These are phyloP conservation scores for Limanda limanda DNA, from an alignment of 2,113 vertebrate species.

Conservation along the genomic window DNA sequence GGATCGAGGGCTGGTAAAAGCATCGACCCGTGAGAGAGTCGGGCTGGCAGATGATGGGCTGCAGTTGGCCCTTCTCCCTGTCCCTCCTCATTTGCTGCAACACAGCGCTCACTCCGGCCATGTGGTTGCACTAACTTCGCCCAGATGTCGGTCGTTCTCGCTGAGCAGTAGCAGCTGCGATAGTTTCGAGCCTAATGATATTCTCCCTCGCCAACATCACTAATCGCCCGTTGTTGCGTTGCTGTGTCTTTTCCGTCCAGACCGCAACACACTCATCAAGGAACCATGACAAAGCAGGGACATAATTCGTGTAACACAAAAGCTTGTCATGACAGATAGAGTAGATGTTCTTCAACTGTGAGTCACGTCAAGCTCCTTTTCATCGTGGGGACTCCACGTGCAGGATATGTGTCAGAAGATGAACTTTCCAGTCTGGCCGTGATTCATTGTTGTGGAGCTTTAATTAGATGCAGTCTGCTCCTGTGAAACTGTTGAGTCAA, in stretches of 20 bases:
- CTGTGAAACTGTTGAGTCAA: conserved; percentile 48
- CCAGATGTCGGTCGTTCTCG: conserved; percentile 57
- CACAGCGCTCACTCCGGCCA: conserved; percentile 64
- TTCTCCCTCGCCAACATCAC: conserved; percentile 60
- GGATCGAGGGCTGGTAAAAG: conserved; percentile 38
- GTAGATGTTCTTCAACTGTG: conserved; percentile 40
- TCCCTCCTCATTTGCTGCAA: conserved; percentile 45
- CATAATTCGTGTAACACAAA: conserved; percentile 27
- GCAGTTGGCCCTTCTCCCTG: conserved; percentile 54
- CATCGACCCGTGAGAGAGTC: conserved; percentile 50
- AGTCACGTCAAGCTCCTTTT: conserved; percentile 43
- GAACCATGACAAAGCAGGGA: conserved; percentile 33
- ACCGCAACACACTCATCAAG: conserved; percentile 55
- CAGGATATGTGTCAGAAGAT: conserved; percentile 58
- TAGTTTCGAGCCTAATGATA: conserved; percentile 62
- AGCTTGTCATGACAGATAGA: conserved; percentile 10
- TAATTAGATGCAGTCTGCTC: conserved; percentile 21
- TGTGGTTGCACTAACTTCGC: conserved; percentile 72
- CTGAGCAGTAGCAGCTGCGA: conserved; percentile 77
- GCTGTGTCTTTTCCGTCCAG: conserved; percentile 41
- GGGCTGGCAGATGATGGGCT: conserved; percentile 43
- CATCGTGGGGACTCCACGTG: background rate
- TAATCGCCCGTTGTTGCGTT: conserved; percentile 44
- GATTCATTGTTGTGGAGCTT: conserved; percentile 55
- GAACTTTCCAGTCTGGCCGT: conserved; percentile 30